Conservation (phyloP, 2,797 vertebrate genomes). For the Eidolon dupreanum region DNA sequence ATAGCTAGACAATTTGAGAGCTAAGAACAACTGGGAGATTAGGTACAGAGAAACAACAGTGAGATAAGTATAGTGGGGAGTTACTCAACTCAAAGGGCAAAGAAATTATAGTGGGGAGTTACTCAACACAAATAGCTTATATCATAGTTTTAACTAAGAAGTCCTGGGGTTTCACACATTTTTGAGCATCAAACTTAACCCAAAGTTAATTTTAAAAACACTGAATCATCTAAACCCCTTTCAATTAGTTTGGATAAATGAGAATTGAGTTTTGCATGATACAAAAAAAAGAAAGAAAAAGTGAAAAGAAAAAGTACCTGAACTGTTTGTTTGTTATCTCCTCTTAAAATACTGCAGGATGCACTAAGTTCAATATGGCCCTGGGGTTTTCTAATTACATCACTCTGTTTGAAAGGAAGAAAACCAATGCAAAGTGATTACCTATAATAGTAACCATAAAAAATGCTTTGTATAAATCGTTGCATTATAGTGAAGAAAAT, state of each 20-base stretch:
- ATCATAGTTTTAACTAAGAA: conserved; percentile 4
- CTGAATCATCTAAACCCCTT: not conserved
- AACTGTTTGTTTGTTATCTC: conserved; percentile 97
- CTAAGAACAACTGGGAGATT: not conserved
- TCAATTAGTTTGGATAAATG: not conserved
- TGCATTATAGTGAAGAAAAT: conserved; percentile 9
- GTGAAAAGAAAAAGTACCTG: conserved; percentile 87
- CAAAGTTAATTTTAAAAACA: not conserved
- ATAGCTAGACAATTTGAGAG: not conserved
- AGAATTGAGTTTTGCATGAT: not conserved
- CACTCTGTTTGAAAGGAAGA: conserved; percentile 89
- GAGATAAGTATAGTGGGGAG: too few relatives aligned
- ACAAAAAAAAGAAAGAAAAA: not conserved
- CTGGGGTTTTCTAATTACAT: conserved; percentile 97
- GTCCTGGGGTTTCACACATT: not conserved
- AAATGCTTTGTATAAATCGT: conserved; percentile 12
- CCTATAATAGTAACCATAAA: not conserved
- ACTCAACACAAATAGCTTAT: not conserved
- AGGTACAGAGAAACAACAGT: not conserved
- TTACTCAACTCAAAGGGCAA: not conserved
- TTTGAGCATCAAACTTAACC: not conserved
- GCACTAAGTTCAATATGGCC: conserved; percentile 96
- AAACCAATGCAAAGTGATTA: not conserved
- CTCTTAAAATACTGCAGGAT: conserved; percentile 93
- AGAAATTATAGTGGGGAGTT: not conserved